Conservation (phyloP, 2,888 invertebrate genomes). For the Diarsia mendica region DNA sequence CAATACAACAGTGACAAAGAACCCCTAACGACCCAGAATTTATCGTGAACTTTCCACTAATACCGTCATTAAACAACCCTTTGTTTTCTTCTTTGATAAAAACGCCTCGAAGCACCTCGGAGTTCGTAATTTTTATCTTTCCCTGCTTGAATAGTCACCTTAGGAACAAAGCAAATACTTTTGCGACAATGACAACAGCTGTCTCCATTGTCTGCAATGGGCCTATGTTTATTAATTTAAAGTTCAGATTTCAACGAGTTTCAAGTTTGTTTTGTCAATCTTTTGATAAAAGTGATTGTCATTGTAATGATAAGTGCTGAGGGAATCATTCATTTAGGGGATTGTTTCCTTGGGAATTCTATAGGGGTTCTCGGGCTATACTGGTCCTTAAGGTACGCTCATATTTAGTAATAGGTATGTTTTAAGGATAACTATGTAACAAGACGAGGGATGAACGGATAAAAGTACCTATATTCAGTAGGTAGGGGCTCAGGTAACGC, state of each 20-base stretch:
- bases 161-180: slow-evolving; percentile 82
- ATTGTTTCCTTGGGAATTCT: slow-evolving; percentile 5
- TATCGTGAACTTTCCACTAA: slow-evolving; percentile 89
- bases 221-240: slow-evolving; percentile 68
- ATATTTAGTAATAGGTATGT: not conserved
- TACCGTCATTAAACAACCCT: slow-evolving; percentile 89
- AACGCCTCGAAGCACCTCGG: slow-evolving; percentile 83
- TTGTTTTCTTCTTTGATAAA: slow-evolving; percentile 89
- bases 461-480: not conserved
- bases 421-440: not conserved
- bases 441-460: not conserved
- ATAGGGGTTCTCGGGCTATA: not conserved
- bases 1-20: slow-evolving; percentile 87
- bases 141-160: slow-evolving; percentile 80
- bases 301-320: slow-evolving; percentile 35
- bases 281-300: slow-evolving; percentile 48
- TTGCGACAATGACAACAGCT: slow-evolving; percentile 77
- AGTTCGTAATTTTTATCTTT: slow-evolving; percentile 88
- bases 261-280: slow-evolving; percentile 40
- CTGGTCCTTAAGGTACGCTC: too few species aligned
- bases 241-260: slow-evolving; percentile 58
- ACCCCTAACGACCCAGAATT: slow-evolving; percentile 87
- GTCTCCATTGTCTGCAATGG: slow-evolving; percentile 69
- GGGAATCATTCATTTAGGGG: slow-evolving; percentile 16
- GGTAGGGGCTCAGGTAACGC: not conserved